Evolutionary conservation across 2,113 vertebrate species (phyloP).

Genomic region (Dendropsophus ebraccatus): DNA sequence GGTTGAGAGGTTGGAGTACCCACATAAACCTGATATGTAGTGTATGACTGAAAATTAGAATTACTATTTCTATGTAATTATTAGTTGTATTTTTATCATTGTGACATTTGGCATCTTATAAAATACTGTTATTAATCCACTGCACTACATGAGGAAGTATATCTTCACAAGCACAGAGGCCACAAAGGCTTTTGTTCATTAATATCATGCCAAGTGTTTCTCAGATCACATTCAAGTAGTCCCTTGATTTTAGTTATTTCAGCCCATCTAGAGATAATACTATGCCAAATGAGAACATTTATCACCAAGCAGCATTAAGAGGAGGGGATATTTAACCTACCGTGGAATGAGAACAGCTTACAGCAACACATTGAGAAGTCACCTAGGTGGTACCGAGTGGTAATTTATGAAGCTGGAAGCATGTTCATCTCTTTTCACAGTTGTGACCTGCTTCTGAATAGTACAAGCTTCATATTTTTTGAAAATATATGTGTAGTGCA

Average conservation of each 20-base stretch:
- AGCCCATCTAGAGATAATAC: constrained; percentile 63
- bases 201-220: constrained; percentile 61
- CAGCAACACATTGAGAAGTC: constrained; percentile 65
- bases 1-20: not conserved
- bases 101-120: not conserved
- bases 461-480: constrained; percentile 69
- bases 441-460: constrained; percentile 67
- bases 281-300: constrained; percentile 66
- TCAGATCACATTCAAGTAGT: constrained; percentile 59
- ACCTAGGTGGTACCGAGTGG: constrained; percentile 65
- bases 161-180: constrained; percentile 57
- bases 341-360: constrained; percentile 65
- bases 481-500: constrained; percentile 67
- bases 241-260: constrained; percentile 64
- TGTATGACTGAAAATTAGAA: not conserved
- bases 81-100: not conserved
- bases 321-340: constrained; percentile 66
- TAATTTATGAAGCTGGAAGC: constrained; percentile 69
- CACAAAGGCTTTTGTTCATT: constrained; percentile 59
- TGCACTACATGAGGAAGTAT: constrained; percentile 61
- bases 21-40: not conserved
- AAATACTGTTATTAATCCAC: constrained; percentile 19
- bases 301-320: constrained; percentile 68
- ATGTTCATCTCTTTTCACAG: constrained; percentile 17
- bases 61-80: not conserved